These are phyloP conservation scores for Scarus forsteni DNA, from an alignment of 2,797 vertebrate genomes.

Conservation along the genomic window DNA sequence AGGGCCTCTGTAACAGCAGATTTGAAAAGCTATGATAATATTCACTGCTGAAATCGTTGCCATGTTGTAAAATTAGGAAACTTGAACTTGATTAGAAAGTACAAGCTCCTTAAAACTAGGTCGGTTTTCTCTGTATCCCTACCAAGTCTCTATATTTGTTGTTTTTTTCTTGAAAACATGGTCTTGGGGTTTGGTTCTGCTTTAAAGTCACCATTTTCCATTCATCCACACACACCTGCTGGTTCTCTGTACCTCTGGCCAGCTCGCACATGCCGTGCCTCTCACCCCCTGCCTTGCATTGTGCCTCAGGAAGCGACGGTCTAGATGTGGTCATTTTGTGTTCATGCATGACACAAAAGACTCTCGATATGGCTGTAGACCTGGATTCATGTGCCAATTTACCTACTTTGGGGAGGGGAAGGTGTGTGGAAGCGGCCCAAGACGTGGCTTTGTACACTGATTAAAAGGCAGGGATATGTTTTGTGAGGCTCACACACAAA, in stretches of 20 bases:
- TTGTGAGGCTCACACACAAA: conserved; percentile 40
- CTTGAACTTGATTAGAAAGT: too few species aligned
- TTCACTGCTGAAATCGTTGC: too few species aligned
- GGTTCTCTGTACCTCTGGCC: conserved; percentile 52
- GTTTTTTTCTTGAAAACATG: too few species aligned
- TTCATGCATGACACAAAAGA: conserved; percentile 20
- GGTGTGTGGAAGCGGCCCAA: conserved; percentile 39
- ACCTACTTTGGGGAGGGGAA: conserved; percentile 26
- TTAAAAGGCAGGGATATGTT: conserved; percentile 67
- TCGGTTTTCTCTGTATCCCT: too few species aligned
- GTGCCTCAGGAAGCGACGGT: conserved; percentile 31
- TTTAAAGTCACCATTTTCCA: conserved; percentile 39
- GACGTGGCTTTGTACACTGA: conserved; percentile 63
- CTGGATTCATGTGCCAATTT: conserved; percentile 16
- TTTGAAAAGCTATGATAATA: too few species aligned
- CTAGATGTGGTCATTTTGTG: conserved; percentile 28
- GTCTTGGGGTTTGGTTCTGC: too few species aligned
- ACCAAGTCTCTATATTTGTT: too few species aligned
- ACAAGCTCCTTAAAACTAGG: too few species aligned
- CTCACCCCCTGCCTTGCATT: conserved; percentile 37
- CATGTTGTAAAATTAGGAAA: too few species aligned
- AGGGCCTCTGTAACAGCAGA: too few species aligned
- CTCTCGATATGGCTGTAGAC: conserved; percentile 28
- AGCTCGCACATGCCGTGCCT: conserved; percentile 23
- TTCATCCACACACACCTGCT: conserved; percentile 38